Percentiles rank a stretch among this genome's conserved stretches.
Conservation (phyloP, 2,113 vertebrate genomes). For the Poecile atricapillus region DNA sequence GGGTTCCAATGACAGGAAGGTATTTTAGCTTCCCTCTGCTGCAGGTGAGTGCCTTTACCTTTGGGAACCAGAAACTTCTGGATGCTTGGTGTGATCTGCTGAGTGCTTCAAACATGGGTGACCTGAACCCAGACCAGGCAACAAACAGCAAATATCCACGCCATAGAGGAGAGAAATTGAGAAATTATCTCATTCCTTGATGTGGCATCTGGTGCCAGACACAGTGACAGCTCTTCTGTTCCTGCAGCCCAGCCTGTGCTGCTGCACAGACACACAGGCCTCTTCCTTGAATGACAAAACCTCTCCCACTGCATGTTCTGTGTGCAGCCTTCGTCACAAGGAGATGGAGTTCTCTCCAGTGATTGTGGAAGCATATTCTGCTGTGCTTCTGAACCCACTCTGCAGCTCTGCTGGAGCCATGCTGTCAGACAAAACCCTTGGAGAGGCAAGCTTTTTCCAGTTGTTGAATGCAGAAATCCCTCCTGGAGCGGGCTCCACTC, state of each 20-base stretch:
- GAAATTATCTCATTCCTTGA: background rate
- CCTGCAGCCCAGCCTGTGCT: background rate
- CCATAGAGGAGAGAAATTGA: background rate
- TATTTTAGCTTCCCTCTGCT: background rate
- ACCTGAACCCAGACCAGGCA: background rate
- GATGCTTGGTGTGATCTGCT: background rate
- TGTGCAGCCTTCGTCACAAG: background rate
- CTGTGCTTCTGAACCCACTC: background rate
- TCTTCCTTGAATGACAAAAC: background rate
- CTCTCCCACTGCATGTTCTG: background rate
- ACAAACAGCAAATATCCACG: background rate
- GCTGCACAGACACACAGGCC: background rate
- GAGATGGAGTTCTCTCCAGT: background rate
- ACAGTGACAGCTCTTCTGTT: background rate
- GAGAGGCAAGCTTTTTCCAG: background rate
- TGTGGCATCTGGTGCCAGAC: background rate
- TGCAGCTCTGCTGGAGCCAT: background rate
- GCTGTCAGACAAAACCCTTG: background rate
- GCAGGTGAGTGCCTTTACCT: background rate
- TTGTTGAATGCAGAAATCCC: background rate
- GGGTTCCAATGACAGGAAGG: background rate
- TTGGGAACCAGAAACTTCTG: background rate
- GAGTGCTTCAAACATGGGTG: accelerated
- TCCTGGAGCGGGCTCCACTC: background rate
- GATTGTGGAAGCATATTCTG: background rate